A percentile compares a stretch with the other conserved stretches of the same genome.
These are phyloP conservation scores for Lycophotia porphyrea DNA, from an alignment of 2,888 invertebrate species.

Conservation along the genomic window DNA sequence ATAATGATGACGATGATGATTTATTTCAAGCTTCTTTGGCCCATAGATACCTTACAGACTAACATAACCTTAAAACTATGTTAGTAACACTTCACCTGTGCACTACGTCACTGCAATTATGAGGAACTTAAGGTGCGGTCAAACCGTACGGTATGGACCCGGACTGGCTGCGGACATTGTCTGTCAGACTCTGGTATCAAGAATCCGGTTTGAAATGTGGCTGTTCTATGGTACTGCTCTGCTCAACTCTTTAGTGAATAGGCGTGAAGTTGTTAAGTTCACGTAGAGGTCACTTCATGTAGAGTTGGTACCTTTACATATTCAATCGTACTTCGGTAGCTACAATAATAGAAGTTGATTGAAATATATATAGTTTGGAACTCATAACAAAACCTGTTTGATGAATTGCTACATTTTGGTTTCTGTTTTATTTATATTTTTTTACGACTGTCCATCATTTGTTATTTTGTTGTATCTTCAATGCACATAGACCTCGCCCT, in stretches of 20 bases:
- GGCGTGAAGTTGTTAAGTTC: background rate
- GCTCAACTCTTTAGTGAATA: background rate
- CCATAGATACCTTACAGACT: too few relatives aligned
- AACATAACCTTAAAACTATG: too few relatives aligned
- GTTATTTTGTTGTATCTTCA: background rate
- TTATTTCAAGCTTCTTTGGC: too few relatives aligned
- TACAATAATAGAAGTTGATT: conserved; percentile 18
- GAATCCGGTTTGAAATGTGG: background rate
- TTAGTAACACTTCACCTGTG: too few relatives aligned
- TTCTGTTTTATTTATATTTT: background rate
- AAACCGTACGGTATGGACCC: background rate
- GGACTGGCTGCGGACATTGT: background rate
- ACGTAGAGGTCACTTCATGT: background rate
- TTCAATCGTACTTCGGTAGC: too few relatives aligned
- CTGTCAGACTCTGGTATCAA: too few relatives aligned
- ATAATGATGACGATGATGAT: too few relatives aligned
- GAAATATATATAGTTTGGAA: background rate
- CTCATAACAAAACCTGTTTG: background rate
- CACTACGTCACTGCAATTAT: too few relatives aligned
- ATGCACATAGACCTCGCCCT: background rate
- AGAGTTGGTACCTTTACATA: background rate
- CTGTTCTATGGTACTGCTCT: background rate
- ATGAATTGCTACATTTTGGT: background rate
- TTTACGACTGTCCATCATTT: background rate
- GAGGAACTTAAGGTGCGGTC: background rate